phyloP scores from a whole-genome alignment of 1,140 invertebrate species.

The Calephelis virginiensis region DNA sequence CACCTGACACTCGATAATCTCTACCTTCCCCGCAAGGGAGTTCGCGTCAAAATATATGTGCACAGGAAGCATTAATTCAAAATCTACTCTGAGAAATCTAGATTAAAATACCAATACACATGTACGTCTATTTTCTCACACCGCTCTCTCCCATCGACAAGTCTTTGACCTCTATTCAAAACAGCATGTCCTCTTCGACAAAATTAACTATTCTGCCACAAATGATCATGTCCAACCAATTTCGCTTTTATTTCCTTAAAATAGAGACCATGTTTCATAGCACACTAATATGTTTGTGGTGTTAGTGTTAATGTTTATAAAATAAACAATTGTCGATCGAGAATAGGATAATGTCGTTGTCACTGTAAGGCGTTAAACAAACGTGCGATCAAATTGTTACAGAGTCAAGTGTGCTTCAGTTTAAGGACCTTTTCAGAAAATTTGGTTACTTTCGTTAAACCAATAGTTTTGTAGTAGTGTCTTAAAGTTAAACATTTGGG shows the following conservation, averaged over 20 bases:
- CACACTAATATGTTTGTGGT: conserved; percentile 16
- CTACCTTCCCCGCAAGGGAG: no score
- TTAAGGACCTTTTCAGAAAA: conserved; percentile 4
- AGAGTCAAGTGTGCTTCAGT: conserved; percentile 14
- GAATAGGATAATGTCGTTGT: conserved; percentile 63
- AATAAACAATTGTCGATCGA: conserved; percentile 62
- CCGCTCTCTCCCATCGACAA: conserved; percentile 37
- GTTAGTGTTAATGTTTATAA: conserved; percentile 50
- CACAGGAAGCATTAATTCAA: neutral
- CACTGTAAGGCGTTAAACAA: conserved; percentile 47
- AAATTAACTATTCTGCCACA: conserved; percentile 19
- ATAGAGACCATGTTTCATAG: neutral
- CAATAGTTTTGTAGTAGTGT: neutral
- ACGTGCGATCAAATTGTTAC: conserved; percentile 31
- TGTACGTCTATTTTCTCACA: conserved; percentile 39
- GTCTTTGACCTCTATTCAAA: conserved; percentile 57
- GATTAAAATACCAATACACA: conserved; percentile 15
- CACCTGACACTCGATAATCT: no score
- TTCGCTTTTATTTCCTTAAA: conserved; percentile 5
- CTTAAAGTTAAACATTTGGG: no score
- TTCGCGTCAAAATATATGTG: no score
- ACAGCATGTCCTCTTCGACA: conserved; percentile 44
- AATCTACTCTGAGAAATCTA: conserved; percentile 6
- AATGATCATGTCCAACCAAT: conserved; percentile 23
- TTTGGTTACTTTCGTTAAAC: neutral